These are phyloP conservation scores for Drosophila teissieri DNA, from an alignment of 1,140 invertebrate species.

Conservation along the genomic window DNA sequence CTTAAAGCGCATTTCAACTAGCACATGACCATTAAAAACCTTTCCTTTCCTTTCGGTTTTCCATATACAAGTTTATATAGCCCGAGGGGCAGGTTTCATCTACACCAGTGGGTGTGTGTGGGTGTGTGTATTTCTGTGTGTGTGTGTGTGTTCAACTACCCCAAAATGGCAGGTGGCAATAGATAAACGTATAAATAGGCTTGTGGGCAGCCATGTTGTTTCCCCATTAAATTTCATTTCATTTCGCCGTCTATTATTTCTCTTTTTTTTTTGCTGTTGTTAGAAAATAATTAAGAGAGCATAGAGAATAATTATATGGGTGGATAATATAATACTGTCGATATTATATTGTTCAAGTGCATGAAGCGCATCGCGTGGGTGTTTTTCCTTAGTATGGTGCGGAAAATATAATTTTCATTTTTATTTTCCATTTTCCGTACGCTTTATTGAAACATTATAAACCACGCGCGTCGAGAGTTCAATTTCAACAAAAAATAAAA, in stretches of 20 bases:
- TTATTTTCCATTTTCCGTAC: constrained; percentile 19
- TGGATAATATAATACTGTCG: constrained; percentile 5
- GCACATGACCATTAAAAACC: constrained; percentile 36
- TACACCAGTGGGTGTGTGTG: constrained; percentile 38
- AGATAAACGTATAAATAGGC: constrained; percentile 57
- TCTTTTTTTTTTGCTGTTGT: constrained; percentile 10
- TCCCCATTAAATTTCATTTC: constrained; percentile 48
- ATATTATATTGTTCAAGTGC: constrained; percentile 46
- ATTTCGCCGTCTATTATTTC: constrained; percentile 36
- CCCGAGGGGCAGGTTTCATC: constrained; percentile 70
- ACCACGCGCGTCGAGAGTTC: constrained; percentile 36
- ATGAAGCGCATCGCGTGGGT: constrained; percentile 56
- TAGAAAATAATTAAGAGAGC: constrained; percentile 59
- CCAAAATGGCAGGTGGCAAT: constrained; percentile 78
- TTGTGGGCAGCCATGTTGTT: constrained; percentile 70
- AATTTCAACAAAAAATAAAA: constrained; percentile 20
- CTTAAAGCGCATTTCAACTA: constrained; percentile 32
- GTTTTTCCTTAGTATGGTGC: constrained; percentile 7
- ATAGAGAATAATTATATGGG: constrained; percentile 43
- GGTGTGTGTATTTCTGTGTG: constrained; percentile 6
- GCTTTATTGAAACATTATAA: constrained; percentile 19
- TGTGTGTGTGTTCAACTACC: constrained; percentile 53
- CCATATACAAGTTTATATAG: constrained; percentile 59
- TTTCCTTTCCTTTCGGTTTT: constrained; percentile 36
- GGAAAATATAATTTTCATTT: constrained; percentile 41